Conservation (phyloP, 2,113 vertebrate genomes). For the Dipodomys stephensi region DNA sequence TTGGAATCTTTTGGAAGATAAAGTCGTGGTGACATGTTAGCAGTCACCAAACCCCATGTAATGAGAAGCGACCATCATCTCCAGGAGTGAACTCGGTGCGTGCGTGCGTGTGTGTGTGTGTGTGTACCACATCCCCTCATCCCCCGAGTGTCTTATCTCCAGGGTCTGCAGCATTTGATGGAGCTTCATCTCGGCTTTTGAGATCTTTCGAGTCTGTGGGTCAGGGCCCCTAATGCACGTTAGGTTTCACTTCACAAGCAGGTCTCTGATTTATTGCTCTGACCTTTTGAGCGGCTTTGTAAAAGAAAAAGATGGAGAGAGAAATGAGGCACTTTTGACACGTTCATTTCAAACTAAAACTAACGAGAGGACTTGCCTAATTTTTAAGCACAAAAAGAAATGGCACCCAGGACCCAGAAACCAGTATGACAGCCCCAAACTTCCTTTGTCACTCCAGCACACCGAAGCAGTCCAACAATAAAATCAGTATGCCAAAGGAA, state of each 20-base stretch:
- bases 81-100: no score
- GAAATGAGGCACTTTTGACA: neutral
- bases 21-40: conserved; percentile 27
- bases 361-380: neutral
- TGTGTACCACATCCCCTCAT: no score
- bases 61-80: neutral
- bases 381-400: conserved; percentile 24
- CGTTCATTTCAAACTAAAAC: conserved; percentile 7
- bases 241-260: conserved; percentile 26
- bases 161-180: neutral
- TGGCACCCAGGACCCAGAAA: neutral
- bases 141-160: neutral
- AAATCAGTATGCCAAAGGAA: conserved; percentile 32
- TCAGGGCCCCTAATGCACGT: neutral
- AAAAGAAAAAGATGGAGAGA: neutral
- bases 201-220: conserved; percentile 37
- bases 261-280: conserved; percentile 40
- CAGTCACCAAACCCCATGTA: conserved; percentile 20
- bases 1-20: neutral
- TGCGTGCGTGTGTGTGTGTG: no score
- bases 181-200: neutral
- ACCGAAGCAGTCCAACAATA: neutral
- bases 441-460: neutral
- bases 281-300: conserved; percentile 54
- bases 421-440: neutral